Evolutionary conservation across 2,888 invertebrate genomes (phyloP), one percentile per base, ranked within the genome.

Genomic region (Aphidoletes aphidimyza): DNA sequence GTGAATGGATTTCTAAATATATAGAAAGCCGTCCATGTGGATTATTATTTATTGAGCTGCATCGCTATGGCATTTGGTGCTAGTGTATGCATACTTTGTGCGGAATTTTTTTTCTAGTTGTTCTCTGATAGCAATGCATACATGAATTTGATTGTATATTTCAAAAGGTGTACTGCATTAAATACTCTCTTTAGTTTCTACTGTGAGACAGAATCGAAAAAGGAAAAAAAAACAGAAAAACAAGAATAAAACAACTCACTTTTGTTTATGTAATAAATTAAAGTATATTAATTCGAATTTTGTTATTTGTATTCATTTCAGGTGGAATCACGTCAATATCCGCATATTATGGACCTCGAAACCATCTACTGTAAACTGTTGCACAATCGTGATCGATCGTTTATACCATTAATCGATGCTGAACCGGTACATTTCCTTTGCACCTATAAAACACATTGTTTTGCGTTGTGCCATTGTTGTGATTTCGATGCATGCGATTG

Each of bases 401-500:
- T 95, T 89, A 93, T 97, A 86, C 95, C 96, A n/a, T 91, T 97
- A 85, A 93, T 96, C 36, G 95, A 96, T 88, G 96, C 96, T 45
- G 95, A 96, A 89, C 94, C 96, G 0, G 95, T 95, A 84, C 96
- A 97, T 90, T 97, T 98, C 91, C 92, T 97, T 87, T 98, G 97
- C 91, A 94, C 95, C 86, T 98, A 98, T 91, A 95, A 95, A 90
- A 95, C 95, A 59, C 97, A 97, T 90, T 98, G 98, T 91, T 97
- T 84, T 54, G 95, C 97, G 19, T 92, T 97, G 86, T 98, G 98
- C 89, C 96, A 97, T 89, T 98, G 98, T 91, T 98, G 98, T 91
- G 97, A 97, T 90, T 98, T 97, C 90, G 97, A 97, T 90, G 97
- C 97, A 84, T 98, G 98, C 91, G 98, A 98, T 91, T 98, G 98